phyloP scores from a whole-genome alignment of 2,797 vertebrate genomes.

The Xenentodon cancila region DNA sequence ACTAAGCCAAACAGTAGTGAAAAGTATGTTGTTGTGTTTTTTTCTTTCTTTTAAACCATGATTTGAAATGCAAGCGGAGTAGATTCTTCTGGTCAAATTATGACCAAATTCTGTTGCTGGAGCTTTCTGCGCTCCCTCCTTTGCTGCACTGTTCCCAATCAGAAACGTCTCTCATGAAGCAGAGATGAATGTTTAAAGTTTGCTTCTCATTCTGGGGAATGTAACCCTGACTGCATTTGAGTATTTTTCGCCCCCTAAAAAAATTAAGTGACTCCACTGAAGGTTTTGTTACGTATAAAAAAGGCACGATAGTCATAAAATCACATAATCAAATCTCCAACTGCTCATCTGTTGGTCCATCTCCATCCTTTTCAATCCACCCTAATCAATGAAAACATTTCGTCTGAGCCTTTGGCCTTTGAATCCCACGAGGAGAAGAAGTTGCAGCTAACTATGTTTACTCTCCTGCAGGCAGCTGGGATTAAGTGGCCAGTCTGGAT shows the following conservation, averaged over 20 bases:
- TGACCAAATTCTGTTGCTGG: slow-evolving; percentile 10
- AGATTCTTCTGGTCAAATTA: background rate
- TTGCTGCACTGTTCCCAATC: slow-evolving; percentile 1
- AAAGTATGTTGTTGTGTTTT: too few relatives aligned
- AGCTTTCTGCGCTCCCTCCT: too few relatives aligned
- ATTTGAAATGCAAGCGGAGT: background rate
- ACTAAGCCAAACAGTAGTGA: too few relatives aligned
- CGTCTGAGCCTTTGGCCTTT: slow-evolving; percentile 19
- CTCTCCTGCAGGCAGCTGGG: slow-evolving; percentile 48
- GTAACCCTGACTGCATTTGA: background rate
- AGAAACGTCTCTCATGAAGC: background rate
- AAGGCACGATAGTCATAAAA: slow-evolving; percentile 16
- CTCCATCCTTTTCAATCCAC: slow-evolving; percentile 21
- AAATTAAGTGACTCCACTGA: slow-evolving; percentile 3
- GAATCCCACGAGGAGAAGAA: slow-evolving; percentile 28
- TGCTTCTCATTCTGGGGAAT: too few relatives aligned
- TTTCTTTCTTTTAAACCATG: too few relatives aligned
- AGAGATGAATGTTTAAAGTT: background rate
- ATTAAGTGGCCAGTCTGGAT: slow-evolving; percentile 50
- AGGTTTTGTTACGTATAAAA: slow-evolving; percentile 8
- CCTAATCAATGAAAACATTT: slow-evolving; percentile 27
- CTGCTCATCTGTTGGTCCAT: slow-evolving; percentile 10
- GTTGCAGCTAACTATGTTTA: slow-evolving; percentile 61
- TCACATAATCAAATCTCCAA: background rate
- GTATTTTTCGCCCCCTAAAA: background rate